Conservation (phyloP, 2,888 invertebrate genomes). For the Acrobasis suavella region DNA sequence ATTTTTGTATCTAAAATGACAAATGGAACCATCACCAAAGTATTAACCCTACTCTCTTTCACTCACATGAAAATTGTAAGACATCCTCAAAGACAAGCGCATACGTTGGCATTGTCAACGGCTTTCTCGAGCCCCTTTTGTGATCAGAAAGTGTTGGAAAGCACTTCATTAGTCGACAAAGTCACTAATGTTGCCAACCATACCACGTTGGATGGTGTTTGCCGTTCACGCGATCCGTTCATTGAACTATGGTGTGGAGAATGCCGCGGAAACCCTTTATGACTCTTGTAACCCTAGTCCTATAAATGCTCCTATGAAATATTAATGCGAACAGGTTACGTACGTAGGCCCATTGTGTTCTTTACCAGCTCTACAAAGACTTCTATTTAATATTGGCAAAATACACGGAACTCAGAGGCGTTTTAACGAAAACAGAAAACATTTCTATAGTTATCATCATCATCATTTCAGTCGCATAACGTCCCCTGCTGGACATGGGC, state of each 20-base stretch:
- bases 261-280: constrained; percentile 13
- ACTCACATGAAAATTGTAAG: constrained; percentile 7
- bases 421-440: too few relatives aligned
- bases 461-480: too few relatives aligned
- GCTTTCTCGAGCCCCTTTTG: constrained; percentile 66
- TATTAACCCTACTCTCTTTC: neutral
- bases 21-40: too few relatives aligned
- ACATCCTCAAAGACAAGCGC: constrained; percentile 27
- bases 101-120: constrained; percentile 38
- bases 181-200: constrained; percentile 45
- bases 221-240: constrained; percentile 33
- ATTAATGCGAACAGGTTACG: constrained; percentile 10
- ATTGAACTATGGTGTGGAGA: constrained; percentile 25
- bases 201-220: constrained; percentile 27
- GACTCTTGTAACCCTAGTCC: constrained; percentile 21
- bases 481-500: too few relatives aligned
- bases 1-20: too few relatives aligned
- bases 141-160: constrained; percentile 71
- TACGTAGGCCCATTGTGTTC: constrained; percentile 4
- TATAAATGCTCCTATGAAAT: constrained; percentile 15
- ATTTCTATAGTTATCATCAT: too few relatives aligned
- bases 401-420: too few relatives aligned
- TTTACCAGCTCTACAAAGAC: neutral
- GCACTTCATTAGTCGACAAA: constrained; percentile 61
- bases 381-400: too few relatives aligned